phyloP scores from a whole-genome alignment of 1,140 invertebrate genomes.

The Lepidurus apus region DNA sequence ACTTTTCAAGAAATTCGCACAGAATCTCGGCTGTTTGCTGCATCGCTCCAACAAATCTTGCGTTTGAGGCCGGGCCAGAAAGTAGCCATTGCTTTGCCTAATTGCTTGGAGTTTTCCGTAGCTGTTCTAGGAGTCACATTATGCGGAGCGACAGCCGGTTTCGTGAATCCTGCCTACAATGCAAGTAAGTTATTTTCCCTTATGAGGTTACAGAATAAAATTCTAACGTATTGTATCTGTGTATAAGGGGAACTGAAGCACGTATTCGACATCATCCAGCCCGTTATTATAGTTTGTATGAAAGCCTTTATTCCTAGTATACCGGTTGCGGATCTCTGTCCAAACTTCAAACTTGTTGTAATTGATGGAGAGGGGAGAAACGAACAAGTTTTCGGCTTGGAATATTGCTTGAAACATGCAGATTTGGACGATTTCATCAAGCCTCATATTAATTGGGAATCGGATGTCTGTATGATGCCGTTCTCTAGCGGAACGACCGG shows the following conservation, averaged over 20 bases:
- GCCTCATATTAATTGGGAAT: conserved; percentile 22
- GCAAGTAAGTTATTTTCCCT: conserved; percentile 6
- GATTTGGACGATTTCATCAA: neutral
- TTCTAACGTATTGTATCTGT: neutral
- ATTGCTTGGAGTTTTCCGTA: conserved; percentile 26
- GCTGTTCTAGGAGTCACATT: conserved; percentile 18
- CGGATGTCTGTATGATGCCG: conserved; percentile 33
- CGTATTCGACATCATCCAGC: neutral
- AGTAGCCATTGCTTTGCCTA: conserved; percentile 22
- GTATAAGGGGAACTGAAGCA: neutral
- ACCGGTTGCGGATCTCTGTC: neutral
- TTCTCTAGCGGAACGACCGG: conserved; percentile 83
- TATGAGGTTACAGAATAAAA: neutral
- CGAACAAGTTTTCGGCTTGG: neutral
- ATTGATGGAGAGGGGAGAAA: neutral
- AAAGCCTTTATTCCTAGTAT: neutral
- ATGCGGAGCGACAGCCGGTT: conserved; percentile 23
- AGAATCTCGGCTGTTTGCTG: neutral
- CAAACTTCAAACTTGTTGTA: neutral
- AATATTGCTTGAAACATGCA: neutral
- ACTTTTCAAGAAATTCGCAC: neutral
- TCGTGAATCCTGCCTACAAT: conserved; percentile 24
- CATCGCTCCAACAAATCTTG: neutral
- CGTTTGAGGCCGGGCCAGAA: conserved; percentile 24
- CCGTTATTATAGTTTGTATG: neutral